A percentile compares a stretch with the other conserved stretches of the same genome.
Conservation (phyloP, 2,113 vertebrate species). For the Pomatostomus ruficeps region DNA sequence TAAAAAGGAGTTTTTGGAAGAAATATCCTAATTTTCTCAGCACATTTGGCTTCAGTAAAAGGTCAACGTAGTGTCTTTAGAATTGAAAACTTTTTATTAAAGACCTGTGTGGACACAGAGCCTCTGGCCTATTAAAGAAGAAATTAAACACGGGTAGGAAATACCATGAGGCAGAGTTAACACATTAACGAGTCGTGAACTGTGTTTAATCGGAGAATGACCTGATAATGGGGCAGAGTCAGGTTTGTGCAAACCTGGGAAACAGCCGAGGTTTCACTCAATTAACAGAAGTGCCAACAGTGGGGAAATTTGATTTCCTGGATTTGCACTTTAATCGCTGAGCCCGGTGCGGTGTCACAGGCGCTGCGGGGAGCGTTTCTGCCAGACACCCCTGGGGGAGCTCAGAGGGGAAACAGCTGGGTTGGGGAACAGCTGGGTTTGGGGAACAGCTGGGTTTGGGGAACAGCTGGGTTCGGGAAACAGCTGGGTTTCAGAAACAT, state of each 20-base stretch:
- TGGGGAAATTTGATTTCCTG: neutral
- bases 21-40: slow-evolving; percentile 37
- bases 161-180: slow-evolving; percentile 8
- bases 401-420: neutral
- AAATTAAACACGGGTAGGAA: slow-evolving; percentile 12
- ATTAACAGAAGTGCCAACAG: neutral
- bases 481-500: too few species aligned
- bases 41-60: slow-evolving; percentile 49
- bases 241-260: neutral
- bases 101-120: neutral
- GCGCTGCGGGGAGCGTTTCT: neutral
- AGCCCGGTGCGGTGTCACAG: neutral
- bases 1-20: slow-evolving; percentile 6
- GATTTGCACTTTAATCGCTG: neutral
- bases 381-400: neutral
- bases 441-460: neutral
- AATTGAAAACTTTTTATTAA: slow-evolving; percentile 33
- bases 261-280: neutral
- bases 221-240: neutral
- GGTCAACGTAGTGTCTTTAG: slow-evolving; percentile 35
- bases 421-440: neutral
- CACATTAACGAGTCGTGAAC: neutral
- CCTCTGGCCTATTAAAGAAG: slow-evolving; percentile 3
- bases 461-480: neutral
- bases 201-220: slow-evolving; percentile 18